A percentile compares a stretch with the other conserved stretches of the same genome.
These are phyloP conservation scores for Garrulus glandarius DNA, from an alignment of 2,797 vertebrate genomes.

Conservation along the genomic window DNA sequence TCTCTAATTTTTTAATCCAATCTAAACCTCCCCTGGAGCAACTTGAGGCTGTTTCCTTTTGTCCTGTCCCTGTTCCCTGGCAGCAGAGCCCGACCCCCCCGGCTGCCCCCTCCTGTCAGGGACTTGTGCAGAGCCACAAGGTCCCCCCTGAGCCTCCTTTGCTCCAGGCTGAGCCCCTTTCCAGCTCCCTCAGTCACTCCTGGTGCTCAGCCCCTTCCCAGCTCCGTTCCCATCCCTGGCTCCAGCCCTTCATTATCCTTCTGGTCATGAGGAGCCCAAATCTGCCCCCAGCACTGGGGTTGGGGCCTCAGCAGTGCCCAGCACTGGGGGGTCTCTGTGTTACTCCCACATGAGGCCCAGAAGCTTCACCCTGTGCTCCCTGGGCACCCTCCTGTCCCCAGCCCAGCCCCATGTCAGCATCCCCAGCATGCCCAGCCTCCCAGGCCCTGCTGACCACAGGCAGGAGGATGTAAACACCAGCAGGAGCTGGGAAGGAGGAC, in stretches of 20 bases:
- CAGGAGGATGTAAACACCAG: neutral
- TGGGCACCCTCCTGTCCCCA: neutral
- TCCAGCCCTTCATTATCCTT: neutral
- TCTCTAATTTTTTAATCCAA: neutral
- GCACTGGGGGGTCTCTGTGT: neutral
- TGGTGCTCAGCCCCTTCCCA: neutral
- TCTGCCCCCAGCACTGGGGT: neutral
- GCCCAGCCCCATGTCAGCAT: neutral
- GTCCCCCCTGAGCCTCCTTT: neutral
- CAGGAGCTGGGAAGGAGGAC: neutral
- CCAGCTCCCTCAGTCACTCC: neutral
- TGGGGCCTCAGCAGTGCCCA: neutral
- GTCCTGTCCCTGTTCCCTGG: neutral
- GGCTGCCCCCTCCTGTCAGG: neutral
- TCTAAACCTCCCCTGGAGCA: neutral
- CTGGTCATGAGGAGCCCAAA: neutral
- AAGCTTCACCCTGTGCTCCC: neutral
- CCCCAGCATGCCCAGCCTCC: neutral
- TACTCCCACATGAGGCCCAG: neutral
- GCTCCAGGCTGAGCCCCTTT: neutral
- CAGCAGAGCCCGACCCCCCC: accelerated
- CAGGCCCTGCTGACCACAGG: neutral
- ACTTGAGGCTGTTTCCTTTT: accelerated
- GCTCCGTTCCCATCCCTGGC: accelerated
- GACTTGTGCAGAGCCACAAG: neutral